Evolutionary conservation across 1,140 invertebrate species (phyloP).

Genomic region (Bombus balteatus): DNA sequence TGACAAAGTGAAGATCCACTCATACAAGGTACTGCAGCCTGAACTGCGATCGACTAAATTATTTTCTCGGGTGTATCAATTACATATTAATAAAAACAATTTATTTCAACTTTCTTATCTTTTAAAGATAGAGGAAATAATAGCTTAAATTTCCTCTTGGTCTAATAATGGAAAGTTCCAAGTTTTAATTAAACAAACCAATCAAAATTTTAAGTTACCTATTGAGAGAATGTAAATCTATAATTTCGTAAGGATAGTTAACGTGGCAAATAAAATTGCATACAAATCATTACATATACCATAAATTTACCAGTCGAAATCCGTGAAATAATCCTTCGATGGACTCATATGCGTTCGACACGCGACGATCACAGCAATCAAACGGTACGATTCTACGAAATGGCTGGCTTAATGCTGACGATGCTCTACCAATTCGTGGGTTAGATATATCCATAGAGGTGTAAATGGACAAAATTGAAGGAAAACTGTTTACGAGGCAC

Average conservation of each 20-base stretch:
- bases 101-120: neutral
- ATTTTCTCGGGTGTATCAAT: neutral
- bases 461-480: slow-evolving; percentile 76
- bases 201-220: too few relatives aligned
- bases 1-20: slow-evolving; percentile 16
- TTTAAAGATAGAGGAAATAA: neutral
- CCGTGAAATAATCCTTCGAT: neutral
- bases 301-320: neutral
- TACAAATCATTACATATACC: neutral
- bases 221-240: neutral
- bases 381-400: slow-evolving; percentile 67
- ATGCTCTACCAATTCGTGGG: slow-evolving; percentile 63
- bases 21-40: too few relatives aligned
- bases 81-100: neutral
- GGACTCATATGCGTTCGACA: slow-evolving; percentile 7
- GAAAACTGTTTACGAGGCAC: slow-evolving; percentile 74
- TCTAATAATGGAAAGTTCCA: neutral
- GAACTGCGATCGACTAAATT: too few relatives aligned
- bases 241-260: neutral
- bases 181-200: too few relatives aligned
- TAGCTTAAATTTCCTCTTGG: neutral
- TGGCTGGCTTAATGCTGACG: slow-evolving; percentile 43
- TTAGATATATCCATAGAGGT: slow-evolving; percentile 56
- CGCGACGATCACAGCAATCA: neutral
- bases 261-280: neutral